Base-by-base conservation (phyloP, 1,140 invertebrate species). In the Frieseomelitta varia region DNA sequence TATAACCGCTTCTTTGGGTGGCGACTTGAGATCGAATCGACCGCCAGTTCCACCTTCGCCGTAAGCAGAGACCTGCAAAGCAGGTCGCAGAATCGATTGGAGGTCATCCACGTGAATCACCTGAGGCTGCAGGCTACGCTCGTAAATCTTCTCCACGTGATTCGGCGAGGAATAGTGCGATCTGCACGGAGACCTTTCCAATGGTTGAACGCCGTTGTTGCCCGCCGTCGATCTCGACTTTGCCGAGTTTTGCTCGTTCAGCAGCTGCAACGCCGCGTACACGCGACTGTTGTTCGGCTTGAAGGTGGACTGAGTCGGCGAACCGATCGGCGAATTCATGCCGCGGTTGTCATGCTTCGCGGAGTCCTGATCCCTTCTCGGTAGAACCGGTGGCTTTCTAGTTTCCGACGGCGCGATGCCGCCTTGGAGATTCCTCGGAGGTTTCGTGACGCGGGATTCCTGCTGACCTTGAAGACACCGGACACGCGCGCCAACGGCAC, bases 101-200 rank as follows among this genome's bases (percentile, higher is more conserved):
- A 93, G 86, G 81, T 92, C 87, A 39, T 93, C 88, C 14, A 88
- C 86, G 63, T 92, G 92, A 61, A 93, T 91, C 61, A 93, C 91
- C 65, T 92, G 88, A 21, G 92, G 91, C 68, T 92, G 90, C 24
- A 93, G 67, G 17, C 88, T 90, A 4, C 87, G 88, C 51, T 92
- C 92, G 77, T 93, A 92, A 72, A 93, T 93, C 84, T 90, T 91
- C 79, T 93, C 92, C 53, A 92, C 88, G 76, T 90, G 89, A 79
- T 89, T 84, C 53, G 91, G 73, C 27, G 89, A 67, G 14, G 86
- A 77, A 51, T 91, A 92, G 61, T 85, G 90, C n/a, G 88, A 79
- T 71, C 74, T 88, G 15, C 68, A 11, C 0, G 81, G 30, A 11
- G 90, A 30, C 39, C 61, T 67, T 19, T 58, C 53, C 68, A n/a